Conservation (phyloP, 2,888 invertebrate genomes). For the Melanostoma mellinum region DNA sequence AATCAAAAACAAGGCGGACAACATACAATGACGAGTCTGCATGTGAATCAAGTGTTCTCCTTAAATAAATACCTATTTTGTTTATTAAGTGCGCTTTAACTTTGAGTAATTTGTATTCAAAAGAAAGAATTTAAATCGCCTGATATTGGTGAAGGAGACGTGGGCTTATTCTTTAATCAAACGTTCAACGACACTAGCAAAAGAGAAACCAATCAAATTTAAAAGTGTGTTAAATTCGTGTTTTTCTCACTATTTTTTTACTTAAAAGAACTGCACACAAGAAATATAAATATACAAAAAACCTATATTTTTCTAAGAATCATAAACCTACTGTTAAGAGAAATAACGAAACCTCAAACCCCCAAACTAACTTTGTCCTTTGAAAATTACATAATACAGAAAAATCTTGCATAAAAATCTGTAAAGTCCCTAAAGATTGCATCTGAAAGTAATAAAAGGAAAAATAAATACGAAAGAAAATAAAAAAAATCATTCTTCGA, state of each 20-base stretch:
- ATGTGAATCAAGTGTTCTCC: constrained; percentile 23
- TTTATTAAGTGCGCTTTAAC: constrained; percentile 37
- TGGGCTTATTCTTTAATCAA: neutral
- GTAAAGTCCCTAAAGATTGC: constrained; percentile 16
- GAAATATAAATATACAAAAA: too few species aligned
- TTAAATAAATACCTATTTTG: constrained; percentile 3
- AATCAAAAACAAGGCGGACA: constrained; percentile 41
- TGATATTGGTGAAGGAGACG: too few species aligned
- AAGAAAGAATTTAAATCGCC: neutral
- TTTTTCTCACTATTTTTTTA: too few species aligned
- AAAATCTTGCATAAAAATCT: constrained; percentile 35
- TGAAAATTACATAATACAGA: constrained; percentile 61
- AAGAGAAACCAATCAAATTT: too few species aligned
- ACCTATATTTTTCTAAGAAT: too few species aligned
- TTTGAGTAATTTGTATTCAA: neutral
- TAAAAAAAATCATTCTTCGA: neutral
- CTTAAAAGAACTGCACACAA: too few species aligned
- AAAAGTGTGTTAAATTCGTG: too few species aligned
- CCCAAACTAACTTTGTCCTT: constrained; percentile 10
- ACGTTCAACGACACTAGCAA: constrained; percentile 4
- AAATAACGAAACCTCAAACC: too few species aligned
- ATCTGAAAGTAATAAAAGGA: neutral
- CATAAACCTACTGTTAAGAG: too few species aligned
- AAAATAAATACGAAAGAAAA: neutral
- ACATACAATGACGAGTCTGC: too few species aligned